Base-by-base conservation (phyloP, 2,797 vertebrate species). In the Anabacerthia variegaticeps region DNA sequence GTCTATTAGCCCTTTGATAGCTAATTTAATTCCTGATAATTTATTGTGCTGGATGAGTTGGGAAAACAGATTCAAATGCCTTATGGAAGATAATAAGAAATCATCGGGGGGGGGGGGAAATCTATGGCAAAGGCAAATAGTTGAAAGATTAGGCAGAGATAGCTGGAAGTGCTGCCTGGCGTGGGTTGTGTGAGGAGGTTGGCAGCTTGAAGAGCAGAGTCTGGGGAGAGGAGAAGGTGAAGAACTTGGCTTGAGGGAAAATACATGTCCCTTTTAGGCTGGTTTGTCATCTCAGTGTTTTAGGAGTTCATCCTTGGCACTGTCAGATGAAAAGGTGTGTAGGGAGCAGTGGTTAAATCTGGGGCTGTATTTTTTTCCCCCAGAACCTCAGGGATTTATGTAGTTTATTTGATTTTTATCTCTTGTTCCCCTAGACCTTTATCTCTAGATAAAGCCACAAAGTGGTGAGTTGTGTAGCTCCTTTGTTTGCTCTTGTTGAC, bases 21-120 rank as follows among this genome's bases (percentile, higher is more conserved):
- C 44, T 95, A 76, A 81, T 85, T 86, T 82, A 76, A 90, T 85
- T 92, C 44, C 84, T 76, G 80, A 3, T 90, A 69, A 92, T 79
- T 92, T 79, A 85, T 86, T 69, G 62, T 88, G 80, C 74, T 48
- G 43, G 49, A 9, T 30, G 67, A 54, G 11, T 12, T 92, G 74
- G 74, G 65, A 85, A 94, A 92, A 90, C 52, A 58, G 74, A 49
- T 67, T 69, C 27, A 54, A 67, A 75, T 3, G 17, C 20, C 26
- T 93, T 89, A 80, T 66, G 78, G 72, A 75, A 43, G 20, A 32
- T 54, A 86, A 54, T 37, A 72, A 72, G 27, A 80, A 92, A 72
- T 39, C 27, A 36, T 28, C 77, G 39, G 0, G 81, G 28, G 3
- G 39, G 0, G 81, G 28, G 3, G 12, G 12, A 39, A 55, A 14